Evolutionary conservation across 2,113 vertebrate species (phyloP).

Genomic region (Chitala chitala): DNA sequence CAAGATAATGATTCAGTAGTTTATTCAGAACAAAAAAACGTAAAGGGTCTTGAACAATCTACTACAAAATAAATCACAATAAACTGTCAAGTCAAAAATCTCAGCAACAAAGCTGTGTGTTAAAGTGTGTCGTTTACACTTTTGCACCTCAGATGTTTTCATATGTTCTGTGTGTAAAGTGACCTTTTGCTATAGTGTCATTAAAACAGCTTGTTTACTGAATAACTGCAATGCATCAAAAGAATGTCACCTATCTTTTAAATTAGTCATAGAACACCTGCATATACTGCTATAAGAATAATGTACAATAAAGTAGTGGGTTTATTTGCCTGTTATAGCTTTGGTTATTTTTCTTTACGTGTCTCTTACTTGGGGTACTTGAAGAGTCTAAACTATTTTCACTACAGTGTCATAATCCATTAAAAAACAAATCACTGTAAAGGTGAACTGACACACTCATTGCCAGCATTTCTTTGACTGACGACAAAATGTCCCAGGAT

Average conservation of each 20-base stretch:
- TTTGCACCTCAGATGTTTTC: no score
- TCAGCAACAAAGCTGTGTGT: no score
- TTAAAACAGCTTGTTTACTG: not conserved
- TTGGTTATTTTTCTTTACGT: not conserved
- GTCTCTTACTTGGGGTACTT: not conserved
- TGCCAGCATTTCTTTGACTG: not conserved
- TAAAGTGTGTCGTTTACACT: no score
- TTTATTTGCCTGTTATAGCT: not conserved
- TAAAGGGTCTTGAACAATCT: not conserved
- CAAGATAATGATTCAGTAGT: slow-evolving; percentile 9
- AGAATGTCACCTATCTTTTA: not conserved
- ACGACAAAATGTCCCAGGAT: not conserved
- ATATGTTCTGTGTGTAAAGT: not conserved
- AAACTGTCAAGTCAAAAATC: no score
- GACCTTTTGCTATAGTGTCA: not conserved
- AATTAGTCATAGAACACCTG: not conserved
- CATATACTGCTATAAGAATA: not conserved
- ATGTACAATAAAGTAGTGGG: not conserved
- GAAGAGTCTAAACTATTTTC: not conserved
- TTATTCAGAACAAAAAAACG: slow-evolving; percentile 14
- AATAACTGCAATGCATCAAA: not conserved
- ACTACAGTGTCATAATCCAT: not conserved
- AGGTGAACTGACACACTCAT: not conserved
- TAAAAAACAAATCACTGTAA: not conserved
- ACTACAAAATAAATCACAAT: not conserved